Evolutionary conservation across 2,797 vertebrate genomes (phyloP).

Genomic region (Cygnus olor): DNA sequence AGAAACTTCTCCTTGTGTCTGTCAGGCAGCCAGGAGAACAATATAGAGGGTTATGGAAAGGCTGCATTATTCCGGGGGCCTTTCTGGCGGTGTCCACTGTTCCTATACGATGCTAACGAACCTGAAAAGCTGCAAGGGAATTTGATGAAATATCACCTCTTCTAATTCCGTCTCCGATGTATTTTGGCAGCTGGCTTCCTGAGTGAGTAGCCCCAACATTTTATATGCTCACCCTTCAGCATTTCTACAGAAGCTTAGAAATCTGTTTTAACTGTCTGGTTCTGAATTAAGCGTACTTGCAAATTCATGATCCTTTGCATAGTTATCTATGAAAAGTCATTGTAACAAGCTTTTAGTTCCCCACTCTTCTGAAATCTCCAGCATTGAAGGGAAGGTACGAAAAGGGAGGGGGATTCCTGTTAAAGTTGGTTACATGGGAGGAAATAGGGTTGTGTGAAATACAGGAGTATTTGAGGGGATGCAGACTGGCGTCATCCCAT

Average conservation of each 20-base stretch:
- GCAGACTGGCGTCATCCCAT: not conserved
- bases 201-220: constrained; percentile 40
- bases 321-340: not conserved
- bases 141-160: not conserved
- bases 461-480: not conserved
- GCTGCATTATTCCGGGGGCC: constrained; percentile 35
- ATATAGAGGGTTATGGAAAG: constrained; percentile 65
- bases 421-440: not conserved
- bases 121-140: not conserved
- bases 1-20: constrained; percentile 54
- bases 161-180: constrained; percentile 9
- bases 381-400: not conserved
- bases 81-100: not conserved
- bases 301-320: not conserved
- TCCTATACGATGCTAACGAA: constrained; percentile 43
- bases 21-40: constrained; percentile 32
- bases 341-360: not conserved
- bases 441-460: not conserved
- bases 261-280: not conserved
- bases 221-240: not conserved
- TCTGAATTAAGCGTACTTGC: not conserved
- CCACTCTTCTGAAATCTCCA: not conserved
- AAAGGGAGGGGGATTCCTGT: not conserved
- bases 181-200: constrained; percentile 30
- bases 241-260: not conserved